Percentiles rank a stretch among this genome's conserved stretches.
These are phyloP conservation scores for Calypte anna DNA, from an alignment of 2,113 vertebrate species.

Conservation along the genomic window DNA sequence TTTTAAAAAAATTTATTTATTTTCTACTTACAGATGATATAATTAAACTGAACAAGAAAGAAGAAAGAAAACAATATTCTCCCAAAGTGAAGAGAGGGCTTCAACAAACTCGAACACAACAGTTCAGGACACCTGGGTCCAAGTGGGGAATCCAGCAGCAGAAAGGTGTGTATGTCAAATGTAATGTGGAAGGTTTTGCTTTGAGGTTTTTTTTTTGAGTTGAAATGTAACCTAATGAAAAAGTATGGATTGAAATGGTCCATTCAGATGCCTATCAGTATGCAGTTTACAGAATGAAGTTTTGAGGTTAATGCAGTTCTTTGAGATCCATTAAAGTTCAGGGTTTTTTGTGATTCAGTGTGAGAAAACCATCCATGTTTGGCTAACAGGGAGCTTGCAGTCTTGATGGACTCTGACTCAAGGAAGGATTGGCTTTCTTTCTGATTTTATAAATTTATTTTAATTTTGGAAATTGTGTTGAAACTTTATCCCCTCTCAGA, in stretches of 20 bases:
- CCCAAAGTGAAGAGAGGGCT: conserved; percentile 80
- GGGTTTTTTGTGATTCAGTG: not conserved
- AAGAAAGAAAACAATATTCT: conserved; percentile 84
- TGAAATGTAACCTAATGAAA: not conserved
- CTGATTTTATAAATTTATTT: not conserved
- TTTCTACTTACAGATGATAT: conserved; percentile 86
- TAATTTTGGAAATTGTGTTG: not conserved
- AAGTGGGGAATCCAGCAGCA: conserved; percentile 78
- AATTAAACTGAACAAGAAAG: conserved; percentile 91
- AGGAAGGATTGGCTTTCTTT: not conserved
- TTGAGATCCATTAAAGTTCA: not conserved
- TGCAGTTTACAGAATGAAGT: not conserved
- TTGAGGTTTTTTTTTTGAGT: not conserved
- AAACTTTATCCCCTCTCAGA: not conserved
- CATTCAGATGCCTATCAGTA: not conserved
- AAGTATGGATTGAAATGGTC: not conserved
- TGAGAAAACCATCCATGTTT: not conserved
- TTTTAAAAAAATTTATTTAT: not conserved
- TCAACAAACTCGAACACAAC: conserved; percentile 74
- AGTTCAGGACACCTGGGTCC: conserved; percentile 70
- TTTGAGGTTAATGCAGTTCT: not conserved
- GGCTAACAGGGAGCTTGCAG: not conserved
- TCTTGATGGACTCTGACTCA: not conserved
- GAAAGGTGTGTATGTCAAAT: conserved; percentile 75
- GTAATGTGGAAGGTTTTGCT: too few relatives aligned